Evolutionary conservation across 2,113 vertebrate species (phyloP), one percentile per base, ranked within the genome.

Genomic region (Colossoma macropomum): DNA sequence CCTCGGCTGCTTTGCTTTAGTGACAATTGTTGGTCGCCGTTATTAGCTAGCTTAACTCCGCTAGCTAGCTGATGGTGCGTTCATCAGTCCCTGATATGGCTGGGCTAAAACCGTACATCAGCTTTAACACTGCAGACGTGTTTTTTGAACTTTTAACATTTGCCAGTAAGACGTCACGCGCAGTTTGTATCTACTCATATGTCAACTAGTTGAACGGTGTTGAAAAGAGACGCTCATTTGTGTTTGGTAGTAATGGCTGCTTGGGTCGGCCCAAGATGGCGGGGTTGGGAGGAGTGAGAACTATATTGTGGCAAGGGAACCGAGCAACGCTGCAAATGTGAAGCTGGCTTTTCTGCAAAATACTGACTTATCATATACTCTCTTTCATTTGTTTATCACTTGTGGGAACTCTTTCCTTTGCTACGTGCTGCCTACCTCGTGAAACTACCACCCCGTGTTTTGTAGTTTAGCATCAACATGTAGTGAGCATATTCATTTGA

Each of bases 241-340:
- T 81, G 79, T 81, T 93, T 94, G 92, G 95, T 94, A 96, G 93
- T 96, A 96, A 96, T 96, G 95, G 95, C 96, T 96, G 95, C 93
- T 96, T 90, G 91, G 93, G 89, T 92, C 93, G 92, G 95, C 93
- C 95, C 95, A 95, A 96, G 95, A 96, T 96, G 96, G 95, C 95
- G 94, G 95, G 96, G 94, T 93, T 90, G 93, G 95, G 95, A 92
- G 92, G 91, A 91, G 90, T 68, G 50, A 74, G 63, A 34, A 70
- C 65, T 65, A 71, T 30, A 65, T 30, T 71, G 63, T 30, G 66
- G 73, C 73, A 81, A 65, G 15, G 13, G 74, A 73, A n/a, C 56
- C 32, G 45, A 81, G 74, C 60, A 73, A 66, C 56, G 25, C 63
- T 63, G 72, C 63, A 69, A 68, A 62, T n/a, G 23, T 23, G 21